Percentiles rank a stretch among this genome's conserved stretches.
phyloP scores from a whole-genome alignment of 2,888 invertebrate species.

The Cryptocephalus moraei region DNA sequence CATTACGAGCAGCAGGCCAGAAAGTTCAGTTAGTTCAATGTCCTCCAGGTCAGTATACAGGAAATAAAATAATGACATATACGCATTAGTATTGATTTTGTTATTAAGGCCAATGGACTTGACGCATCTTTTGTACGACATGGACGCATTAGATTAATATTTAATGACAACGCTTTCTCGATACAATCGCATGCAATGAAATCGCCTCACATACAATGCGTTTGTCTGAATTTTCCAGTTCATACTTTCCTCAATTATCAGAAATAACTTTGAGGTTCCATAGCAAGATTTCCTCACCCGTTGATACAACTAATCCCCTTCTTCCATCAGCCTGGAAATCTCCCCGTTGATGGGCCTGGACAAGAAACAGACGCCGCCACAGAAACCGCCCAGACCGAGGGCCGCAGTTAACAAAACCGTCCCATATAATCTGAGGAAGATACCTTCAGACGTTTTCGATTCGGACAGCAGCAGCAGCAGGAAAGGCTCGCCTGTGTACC shows the following conservation, averaged over 20 bases:
- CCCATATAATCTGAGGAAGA: constrained; percentile 23
- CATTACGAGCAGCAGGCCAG: constrained; percentile 18
- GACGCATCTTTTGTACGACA: not conserved
- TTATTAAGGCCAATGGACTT: constrained; percentile 6
- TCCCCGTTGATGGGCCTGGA: constrained; percentile 32
- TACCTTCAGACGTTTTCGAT: constrained; percentile 26
- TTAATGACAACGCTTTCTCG: no score
- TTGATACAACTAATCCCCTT: constrained; percentile 10
- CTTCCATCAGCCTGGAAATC: constrained; percentile 32
- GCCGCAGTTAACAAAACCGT: constrained; percentile 33
- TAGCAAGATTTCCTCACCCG: no score
- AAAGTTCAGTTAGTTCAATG: constrained; percentile 25
- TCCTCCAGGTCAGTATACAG: constrained; percentile 20
- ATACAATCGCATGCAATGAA: no score
- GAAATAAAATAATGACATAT: no score
- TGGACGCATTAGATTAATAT: no score
- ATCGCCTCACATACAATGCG: no score
- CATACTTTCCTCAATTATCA: no score
- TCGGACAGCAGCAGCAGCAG: constrained; percentile 28
- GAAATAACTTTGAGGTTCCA: no score
- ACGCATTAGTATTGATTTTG: constrained; percentile 6
- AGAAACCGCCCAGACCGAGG: constrained; percentile 27
- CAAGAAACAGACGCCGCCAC: constrained; percentile 27
- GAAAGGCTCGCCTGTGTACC: constrained; percentile 28
- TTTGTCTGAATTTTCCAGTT: no score